Evolutionary conservation across 2,113 vertebrate species (phyloP), one percentile per base, ranked within the genome.

Genomic region (Hystrix cristata): DNA sequence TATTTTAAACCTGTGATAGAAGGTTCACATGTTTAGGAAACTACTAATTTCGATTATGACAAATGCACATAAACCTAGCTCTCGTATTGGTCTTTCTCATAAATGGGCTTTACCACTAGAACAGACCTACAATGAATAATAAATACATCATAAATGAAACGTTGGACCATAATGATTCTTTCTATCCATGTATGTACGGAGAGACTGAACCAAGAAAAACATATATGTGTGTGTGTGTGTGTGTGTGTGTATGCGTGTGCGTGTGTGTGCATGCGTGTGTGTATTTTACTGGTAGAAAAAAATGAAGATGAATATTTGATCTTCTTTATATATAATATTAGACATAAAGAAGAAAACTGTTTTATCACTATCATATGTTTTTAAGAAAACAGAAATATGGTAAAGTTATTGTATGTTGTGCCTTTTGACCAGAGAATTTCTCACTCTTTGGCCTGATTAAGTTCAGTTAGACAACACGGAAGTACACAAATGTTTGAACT

Each of bases 41-140:
- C 76, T 76, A 96, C 53, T 46, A 27, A 92, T 86, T 94, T 96
- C 92, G 88, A 74, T 64, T 48, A 86, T 38, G 62, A 96, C 48
- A 89, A 91, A 94, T 57, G 83, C 31, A 88, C 23, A 95, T 13
- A 69, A 78, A 81, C 10, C 64, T 53, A 83, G 64, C 34, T 60
- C 74, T 84, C 18, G 16, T 29, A 90, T 55, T 48, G 78, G 19
- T 57, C 74, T 76, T 95, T 84, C 48, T 81, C 55, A 78, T 94
- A 87, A 87, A 69, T 92, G 81, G 64, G 87, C 69, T 84, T 87
- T 76, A 69, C 27, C 86, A 72, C 34, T 74, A 34, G 80, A 80
- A 67, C 7, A 90, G 88, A 90, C 31, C 7, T 76, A 38, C 7
- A n/a, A 60, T 87, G 71, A 95, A 83, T 91, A 90, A 97, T 82